Evolutionary conservation across 1,140 invertebrate species (phyloP).

Genomic region (Drosophila subobscura): DNA sequence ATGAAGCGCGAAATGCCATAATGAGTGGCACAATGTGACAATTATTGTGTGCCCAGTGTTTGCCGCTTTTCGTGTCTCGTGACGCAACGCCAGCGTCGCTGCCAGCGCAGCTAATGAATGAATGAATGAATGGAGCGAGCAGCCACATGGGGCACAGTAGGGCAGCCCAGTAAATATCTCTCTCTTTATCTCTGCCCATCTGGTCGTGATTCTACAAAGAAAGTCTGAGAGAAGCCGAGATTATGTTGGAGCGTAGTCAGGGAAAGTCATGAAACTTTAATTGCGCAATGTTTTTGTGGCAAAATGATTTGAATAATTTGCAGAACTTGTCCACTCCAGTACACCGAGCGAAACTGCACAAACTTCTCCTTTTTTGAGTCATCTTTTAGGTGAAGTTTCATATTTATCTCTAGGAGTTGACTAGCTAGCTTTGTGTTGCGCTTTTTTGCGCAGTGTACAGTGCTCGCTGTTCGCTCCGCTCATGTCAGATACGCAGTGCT

Average conservation of each 20-base stretch:
- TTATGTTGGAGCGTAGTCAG: conserved; percentile 32
- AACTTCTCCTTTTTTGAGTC: too few species aligned
- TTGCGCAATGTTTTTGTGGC: conserved; percentile 43
- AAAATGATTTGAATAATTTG: conserved; percentile 52
- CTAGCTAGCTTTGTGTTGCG: too few species aligned
- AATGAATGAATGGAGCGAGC: conserved; percentile 40
- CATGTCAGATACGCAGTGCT: conserved; percentile 77
- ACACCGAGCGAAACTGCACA: conserved; percentile 14
- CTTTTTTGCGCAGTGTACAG: conserved; percentile 27
- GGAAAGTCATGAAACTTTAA: conserved; percentile 52
- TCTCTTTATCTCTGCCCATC: not conserved
- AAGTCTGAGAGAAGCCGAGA: conserved; percentile 32
- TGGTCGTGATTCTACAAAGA: conserved; percentile 40
- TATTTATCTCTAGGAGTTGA: too few species aligned
- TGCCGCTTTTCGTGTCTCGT: conserved; percentile 52
- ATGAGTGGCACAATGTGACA: conserved; percentile 72
- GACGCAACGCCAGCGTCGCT: conserved; percentile 51
- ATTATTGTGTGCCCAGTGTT: conserved; percentile 52
- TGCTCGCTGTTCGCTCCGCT: conserved; percentile 25
- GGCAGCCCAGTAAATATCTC: conserved; percentile 11
- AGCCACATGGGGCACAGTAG: conserved; percentile 14
- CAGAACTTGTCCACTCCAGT: conserved; percentile 41
- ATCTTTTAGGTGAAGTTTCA: too few species aligned
- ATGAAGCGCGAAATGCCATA: conserved; percentile 69
- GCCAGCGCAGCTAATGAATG: conserved; percentile 40